Percentiles rank a stretch among this genome's conserved stretches.
These are phyloP conservation scores for Thalassarche chlororhynchos DNA, from an alignment of 2,113 vertebrate genomes.

Conservation along the genomic window DNA sequence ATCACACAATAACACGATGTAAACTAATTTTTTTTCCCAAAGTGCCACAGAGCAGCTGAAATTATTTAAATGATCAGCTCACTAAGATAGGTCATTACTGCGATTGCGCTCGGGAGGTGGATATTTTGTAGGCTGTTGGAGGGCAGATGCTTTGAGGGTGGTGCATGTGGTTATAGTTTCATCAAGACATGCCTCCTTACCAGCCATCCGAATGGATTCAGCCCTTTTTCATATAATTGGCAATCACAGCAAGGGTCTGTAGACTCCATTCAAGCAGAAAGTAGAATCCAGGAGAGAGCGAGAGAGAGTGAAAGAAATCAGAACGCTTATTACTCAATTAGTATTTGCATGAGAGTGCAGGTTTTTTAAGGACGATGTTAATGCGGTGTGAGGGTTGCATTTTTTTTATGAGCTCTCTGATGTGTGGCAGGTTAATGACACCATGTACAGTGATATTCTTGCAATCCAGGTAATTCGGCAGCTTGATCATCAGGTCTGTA, in stretches of 20 bases:
- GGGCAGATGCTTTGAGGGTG: neutral
- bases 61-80: conserved; percentile 1
- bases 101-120: neutral
- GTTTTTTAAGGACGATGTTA: neutral
- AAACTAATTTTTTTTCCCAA: neutral
- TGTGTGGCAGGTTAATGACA: neutral
- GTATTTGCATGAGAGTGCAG: neutral
- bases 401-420: neutral
- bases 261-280: neutral
- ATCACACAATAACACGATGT: neutral
- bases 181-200: neutral
- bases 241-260: conserved; percentile 25
- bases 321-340: conserved; percentile 20
- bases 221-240: conserved; percentile 10
- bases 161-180: neutral
- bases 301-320: neutral
- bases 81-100: neutral
- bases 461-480: neutral
- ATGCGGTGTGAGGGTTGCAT: neutral
- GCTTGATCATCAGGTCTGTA: neutral
- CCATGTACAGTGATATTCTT: neutral
- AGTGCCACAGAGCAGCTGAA: neutral
- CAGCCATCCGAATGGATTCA: conserved; percentile 5
- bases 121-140: neutral
- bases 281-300: neutral